phyloP scores from a whole-genome alignment of 2,113 vertebrate species.

The Mirza zaza region DNA sequence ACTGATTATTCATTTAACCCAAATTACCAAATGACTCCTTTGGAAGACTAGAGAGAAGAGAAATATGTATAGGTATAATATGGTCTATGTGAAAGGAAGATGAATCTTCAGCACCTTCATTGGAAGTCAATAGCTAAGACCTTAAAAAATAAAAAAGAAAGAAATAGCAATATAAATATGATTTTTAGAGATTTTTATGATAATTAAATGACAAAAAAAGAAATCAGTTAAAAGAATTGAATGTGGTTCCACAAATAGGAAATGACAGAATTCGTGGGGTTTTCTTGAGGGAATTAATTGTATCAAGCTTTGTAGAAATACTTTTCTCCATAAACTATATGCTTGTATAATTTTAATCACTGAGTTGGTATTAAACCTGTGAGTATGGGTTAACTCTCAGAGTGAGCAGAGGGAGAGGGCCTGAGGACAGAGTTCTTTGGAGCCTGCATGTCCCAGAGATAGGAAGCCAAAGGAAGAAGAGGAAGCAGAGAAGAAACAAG shows the following conservation, averaged over 20 bases:
- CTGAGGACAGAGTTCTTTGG: not conserved
- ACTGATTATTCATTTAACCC: not conserved
- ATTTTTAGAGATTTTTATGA: conserved; percentile 28
- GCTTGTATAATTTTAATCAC: not conserved
- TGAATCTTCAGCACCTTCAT: not conserved
- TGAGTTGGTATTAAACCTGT: not conserved
- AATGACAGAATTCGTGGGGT: not conserved
- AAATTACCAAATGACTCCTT: not conserved
- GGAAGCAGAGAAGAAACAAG: not conserved
- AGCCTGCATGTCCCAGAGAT: not conserved
- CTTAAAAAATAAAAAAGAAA: not conserved
- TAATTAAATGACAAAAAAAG: not conserved
- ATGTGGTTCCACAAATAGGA: not conserved
- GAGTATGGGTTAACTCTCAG: not conserved
- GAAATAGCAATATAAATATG: not conserved
- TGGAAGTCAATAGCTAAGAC: not conserved
- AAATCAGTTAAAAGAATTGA: not conserved
- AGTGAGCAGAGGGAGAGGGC: not conserved
- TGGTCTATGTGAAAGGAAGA: not conserved
- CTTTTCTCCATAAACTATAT: not conserved
- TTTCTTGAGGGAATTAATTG: conserved; percentile 14
- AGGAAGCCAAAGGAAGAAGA: not conserved
- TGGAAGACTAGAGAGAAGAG: not conserved
- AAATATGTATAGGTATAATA: not conserved
- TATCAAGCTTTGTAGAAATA: not conserved